Conservation (phyloP, 2,113 vertebrate species). For the Meleagris gallopavo region DNA sequence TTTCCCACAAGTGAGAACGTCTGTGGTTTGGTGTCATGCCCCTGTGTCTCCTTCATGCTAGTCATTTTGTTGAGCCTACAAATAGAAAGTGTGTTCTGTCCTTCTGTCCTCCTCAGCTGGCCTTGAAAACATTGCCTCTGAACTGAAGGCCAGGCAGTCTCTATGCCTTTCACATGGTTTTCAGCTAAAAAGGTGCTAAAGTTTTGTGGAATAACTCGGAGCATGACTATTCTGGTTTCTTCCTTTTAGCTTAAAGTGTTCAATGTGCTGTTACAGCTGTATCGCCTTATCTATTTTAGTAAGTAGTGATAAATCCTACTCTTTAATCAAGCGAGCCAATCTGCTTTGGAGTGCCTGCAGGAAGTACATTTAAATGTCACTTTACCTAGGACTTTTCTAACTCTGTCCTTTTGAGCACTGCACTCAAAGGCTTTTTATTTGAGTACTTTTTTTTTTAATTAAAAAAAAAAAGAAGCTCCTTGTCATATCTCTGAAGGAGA, state of each 20-base stretch:
- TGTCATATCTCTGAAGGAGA: not conserved
- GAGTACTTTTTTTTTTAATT: not conserved
- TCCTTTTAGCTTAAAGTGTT: slow-evolving; percentile 19
- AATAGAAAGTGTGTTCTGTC: not conserved
- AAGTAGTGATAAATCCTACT: slow-evolving; percentile 46
- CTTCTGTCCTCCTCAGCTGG: not conserved
- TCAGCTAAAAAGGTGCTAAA: not conserved
- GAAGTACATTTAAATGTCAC: slow-evolving; percentile 56
- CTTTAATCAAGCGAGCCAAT: slow-evolving; percentile 4
- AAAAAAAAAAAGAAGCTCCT: not conserved
- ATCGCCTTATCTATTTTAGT: slow-evolving; percentile 26
- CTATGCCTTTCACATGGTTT: not conserved
- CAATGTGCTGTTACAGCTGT: slow-evolving; percentile 39
- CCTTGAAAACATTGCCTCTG: not conserved
- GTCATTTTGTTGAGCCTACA: not conserved
- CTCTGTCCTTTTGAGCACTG: slow-evolving; percentile 30
- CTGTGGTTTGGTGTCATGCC: not conserved
- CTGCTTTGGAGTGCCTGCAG: slow-evolving; percentile 7
- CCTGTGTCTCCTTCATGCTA: not conserved
- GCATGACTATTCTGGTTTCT: slow-evolving; percentile 30
- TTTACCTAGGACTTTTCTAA: slow-evolving; percentile 21
- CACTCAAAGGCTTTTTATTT: slow-evolving; percentile 29
- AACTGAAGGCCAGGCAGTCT: not conserved
- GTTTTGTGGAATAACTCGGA: not conserved
- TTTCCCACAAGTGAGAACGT: not conserved